Evolutionary conservation across 2,797 vertebrate species (phyloP), one percentile per base, ranked within the genome.

Genomic region (Micromesistius poutassou): DNA sequence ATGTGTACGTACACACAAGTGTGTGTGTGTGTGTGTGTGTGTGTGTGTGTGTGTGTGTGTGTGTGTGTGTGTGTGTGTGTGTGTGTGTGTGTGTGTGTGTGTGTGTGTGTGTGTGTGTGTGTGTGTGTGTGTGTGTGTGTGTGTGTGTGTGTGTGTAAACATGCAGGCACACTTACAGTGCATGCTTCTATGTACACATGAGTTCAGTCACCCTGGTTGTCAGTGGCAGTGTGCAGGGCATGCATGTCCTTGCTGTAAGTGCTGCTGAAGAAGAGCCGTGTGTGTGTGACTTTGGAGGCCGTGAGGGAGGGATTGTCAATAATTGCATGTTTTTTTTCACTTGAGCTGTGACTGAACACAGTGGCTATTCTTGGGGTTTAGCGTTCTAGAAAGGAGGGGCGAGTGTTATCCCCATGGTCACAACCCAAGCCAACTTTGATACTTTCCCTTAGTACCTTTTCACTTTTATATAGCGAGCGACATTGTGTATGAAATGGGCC

Each of bases 21-120:
- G 36, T 68, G 62, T 68, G 62, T 68, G 62, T n/a, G 25, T 66
- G 25, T 66, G 25, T 66, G 8, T 66, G 36, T 36, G 22, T 28
- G 31, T 36, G 72, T 36, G 72, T 31, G 70, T 66, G 55, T 66
- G 55, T 66, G n/a, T 66, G n/a, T 66, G n/a, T 66, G n/a, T 66
- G n/a, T 66, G 16, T 66, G n/a, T 66, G 12, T 66, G 12, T 66
- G 55, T 66, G 55, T 66, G 55, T 66, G 55, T 66, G n/a, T 66
- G n/a, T 66, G 35, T 38, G n/a, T 30, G n/a, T 25, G n/a, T 25
- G n/a, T 19, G 30, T 25, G 66, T 25, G 66, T 25, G 66, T 25
- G 66, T 25, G 66, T 25, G 42, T 13, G 28, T 70, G 28, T 70
- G 28, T 70, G 28, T 70, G n/a, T 70, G 42, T 46, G 42, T 46